Base-by-base conservation (phyloP, 37 sponge, comb jelly and placozoan genomes). In the Cliona cf. orientalis region DNA sequence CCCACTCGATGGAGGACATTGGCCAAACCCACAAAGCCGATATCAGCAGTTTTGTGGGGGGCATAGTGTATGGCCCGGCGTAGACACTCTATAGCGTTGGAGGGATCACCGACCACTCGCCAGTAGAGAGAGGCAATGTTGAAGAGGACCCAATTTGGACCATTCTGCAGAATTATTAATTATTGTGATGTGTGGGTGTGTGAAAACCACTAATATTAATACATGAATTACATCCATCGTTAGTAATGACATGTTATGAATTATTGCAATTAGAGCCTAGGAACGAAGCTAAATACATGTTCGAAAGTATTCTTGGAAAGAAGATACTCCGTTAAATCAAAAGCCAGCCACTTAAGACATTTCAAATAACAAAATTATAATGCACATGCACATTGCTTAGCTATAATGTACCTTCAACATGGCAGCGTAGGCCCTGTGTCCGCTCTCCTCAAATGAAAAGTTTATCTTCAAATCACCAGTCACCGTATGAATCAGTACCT, bases 61-160 rank as follows among this genome's bases (percentile, higher is more conserved):
- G 91, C 84, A 68, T 78, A 95, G 69, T 89, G 86, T 42, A 92
- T 79, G 25, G 92, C 78, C 75, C 90, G 78, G 57, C 92, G 44
- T 42, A 86, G 65, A 59, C 96, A 95, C 66, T 91, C 90, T 23
- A 95, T 45, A 11, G 92, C 96, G 39, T 86, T 25, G 42, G 45
- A 32, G 1, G 87, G 66, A 37, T 89, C 72, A 0, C 96, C 96
- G n/a, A 81, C 79, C 2, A 90, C 75, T n/a, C 96, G 81, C 96
- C 96, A 95, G 86, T 91, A 91, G 49, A 95, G 71, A 14, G 80
- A 58, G 36, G 96, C 96, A 64, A 89, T 38, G 60, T 92, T 83
- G 56, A 79, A 55, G 46, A 95, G 58, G 9, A 95, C 96, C 96
- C 96, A 95, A 2, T 90, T 89, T n/a, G 92, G 86, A 5, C 74